Evolutionary conservation across 2,113 vertebrate genomes (phyloP).

Genomic region (Oophaga pumilio): DNA sequence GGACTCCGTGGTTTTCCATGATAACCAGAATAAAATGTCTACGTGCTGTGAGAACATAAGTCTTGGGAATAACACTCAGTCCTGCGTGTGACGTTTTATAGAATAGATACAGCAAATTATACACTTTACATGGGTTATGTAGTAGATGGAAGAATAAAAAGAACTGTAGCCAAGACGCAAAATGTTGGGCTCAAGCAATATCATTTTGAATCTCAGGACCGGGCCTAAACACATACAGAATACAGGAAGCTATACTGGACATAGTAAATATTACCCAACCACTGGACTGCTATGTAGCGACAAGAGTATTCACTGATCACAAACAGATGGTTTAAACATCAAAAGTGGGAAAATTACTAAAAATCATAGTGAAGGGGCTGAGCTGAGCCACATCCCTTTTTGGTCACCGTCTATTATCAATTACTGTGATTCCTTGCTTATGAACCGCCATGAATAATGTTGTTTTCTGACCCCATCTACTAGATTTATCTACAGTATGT

Average conservation of each 20-base stretch:
- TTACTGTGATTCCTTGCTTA: background rate
- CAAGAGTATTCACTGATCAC: background rate
- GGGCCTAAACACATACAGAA: background rate
- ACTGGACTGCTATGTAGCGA: background rate
- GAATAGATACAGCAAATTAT: background rate
- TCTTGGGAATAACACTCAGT: background rate
- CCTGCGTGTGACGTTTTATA: background rate
- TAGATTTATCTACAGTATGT: too few relatives aligned
- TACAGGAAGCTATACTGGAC: background rate
- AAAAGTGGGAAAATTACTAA: background rate
- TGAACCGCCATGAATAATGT: background rate
- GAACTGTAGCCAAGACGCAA: background rate
- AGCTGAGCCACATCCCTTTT: too few relatives aligned
- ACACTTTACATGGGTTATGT: background rate
- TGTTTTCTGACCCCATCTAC: too few relatives aligned
- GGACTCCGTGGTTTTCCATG: background rate
- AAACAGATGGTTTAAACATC: background rate
- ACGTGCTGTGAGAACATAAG: background rate
- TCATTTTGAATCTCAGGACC: background rate
- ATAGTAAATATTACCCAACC: background rate
- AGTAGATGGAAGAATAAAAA: background rate
- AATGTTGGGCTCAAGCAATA: background rate
- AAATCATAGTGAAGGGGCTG: background rate
- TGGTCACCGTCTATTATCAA: background rate
- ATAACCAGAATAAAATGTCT: background rate